Evolutionary conservation across 2,888 invertebrate genomes (phyloP).

Genomic region (Ophioninae sp.): DNA sequence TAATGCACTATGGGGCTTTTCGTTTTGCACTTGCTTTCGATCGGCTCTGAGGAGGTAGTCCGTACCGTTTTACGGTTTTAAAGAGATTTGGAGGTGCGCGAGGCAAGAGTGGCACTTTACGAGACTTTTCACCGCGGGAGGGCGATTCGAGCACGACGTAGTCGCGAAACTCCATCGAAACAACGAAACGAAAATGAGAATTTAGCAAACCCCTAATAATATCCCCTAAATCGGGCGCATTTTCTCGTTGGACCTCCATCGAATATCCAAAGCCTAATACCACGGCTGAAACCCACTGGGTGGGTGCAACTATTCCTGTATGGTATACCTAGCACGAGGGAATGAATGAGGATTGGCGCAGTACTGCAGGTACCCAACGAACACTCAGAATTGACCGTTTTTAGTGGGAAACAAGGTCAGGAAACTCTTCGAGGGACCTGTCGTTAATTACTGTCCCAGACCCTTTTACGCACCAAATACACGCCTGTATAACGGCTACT

Average conservation of each 20-base stretch:
- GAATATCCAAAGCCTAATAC: conserved; percentile 38
- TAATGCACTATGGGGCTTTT: conserved; percentile 15
- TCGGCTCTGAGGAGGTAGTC: conserved; percentile 56
- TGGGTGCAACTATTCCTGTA: conserved; percentile 5
- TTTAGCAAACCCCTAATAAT: conserved; percentile 12
- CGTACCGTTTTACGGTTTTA: conserved; percentile 58
- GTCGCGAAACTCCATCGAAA: conserved; percentile 15
- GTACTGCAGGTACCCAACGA: conserved; percentile 31
- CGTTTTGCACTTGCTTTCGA: conserved; percentile 64
- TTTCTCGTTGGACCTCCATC: conserved; percentile 32
- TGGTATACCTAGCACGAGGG: background rate
- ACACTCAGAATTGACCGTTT: conserved; percentile 28
- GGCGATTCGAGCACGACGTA: conserved; percentile 35
- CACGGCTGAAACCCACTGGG: conserved; percentile 15
- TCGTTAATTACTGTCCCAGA: conserved; percentile 42
- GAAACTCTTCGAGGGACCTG: conserved; percentile 50
- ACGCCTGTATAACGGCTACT: background rate
- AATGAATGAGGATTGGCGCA: conserved; percentile 23
- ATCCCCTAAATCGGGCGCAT: conserved; percentile 49
- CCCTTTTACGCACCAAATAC: conserved; percentile 18
- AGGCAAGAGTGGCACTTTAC: conserved; percentile 59
- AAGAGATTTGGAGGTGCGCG: conserved; percentile 58
- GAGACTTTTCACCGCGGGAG: conserved; percentile 58
- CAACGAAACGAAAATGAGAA: conserved; percentile 34
- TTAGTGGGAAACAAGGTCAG: conserved; percentile 57